Conservation (phyloP, 2,113 vertebrate genomes). For the Trogon melanurus region DNA sequence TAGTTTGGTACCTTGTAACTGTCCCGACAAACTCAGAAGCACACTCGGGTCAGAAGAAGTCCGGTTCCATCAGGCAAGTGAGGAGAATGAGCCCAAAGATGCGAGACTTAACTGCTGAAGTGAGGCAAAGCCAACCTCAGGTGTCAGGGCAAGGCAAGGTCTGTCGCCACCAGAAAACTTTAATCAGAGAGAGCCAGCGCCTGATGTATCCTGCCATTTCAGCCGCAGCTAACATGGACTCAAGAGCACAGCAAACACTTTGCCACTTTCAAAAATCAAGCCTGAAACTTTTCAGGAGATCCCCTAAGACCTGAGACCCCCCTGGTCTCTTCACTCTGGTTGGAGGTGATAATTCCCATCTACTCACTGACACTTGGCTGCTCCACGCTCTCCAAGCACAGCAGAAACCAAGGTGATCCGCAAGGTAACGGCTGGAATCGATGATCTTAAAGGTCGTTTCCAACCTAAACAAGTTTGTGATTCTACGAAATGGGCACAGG, state of each 20-base stretch:
- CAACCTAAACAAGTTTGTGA: too few relatives aligned
- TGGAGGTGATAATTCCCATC: not conserved
- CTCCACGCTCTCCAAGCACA: not conserved
- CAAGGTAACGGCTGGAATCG: not conserved
- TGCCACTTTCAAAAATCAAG: not conserved
- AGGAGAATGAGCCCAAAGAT: not conserved
- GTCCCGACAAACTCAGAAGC: not conserved
- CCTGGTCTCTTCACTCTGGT: not conserved
- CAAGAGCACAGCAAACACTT: not conserved
- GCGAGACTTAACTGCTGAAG: not conserved
- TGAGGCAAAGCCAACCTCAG: not conserved
- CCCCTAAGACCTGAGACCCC: not conserved
- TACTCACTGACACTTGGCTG: not conserved
- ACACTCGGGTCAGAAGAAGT: not conserved
- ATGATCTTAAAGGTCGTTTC: too few relatives aligned
- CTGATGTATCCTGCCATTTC: not conserved
- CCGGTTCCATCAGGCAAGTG: not conserved
- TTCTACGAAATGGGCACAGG: not conserved
- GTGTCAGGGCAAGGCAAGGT: not conserved
- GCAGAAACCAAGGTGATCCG: not conserved
- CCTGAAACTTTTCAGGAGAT: not conserved
- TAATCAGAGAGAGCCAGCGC: not conserved
- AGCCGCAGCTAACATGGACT: not conserved
- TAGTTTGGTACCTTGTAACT: slow-evolving; percentile 19
- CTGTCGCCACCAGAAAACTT: not conserved